Evolutionary conservation across 1,140 invertebrate species (phyloP), one percentile per base, ranked within the genome.

Genomic region (Halesus radiatus): DNA sequence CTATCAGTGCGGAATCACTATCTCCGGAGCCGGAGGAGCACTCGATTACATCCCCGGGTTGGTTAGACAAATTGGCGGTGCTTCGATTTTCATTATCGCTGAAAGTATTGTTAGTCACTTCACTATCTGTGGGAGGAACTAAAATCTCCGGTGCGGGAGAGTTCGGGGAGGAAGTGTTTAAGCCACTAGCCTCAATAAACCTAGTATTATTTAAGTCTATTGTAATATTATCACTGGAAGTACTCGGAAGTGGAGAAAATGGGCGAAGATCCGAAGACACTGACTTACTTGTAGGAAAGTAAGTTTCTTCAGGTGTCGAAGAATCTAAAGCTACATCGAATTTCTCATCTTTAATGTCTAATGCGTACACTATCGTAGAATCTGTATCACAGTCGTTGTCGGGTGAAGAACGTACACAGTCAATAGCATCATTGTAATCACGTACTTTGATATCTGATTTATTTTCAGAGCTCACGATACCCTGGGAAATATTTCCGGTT

Each of bases 211-310:
- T 74, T 29, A 74, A 5, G 23, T 74, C 52, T 26, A 74, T 74
- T 15, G 22, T 74, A 29, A 74, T 54, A 26, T 74, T 74, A 74
- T 74, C 70, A n/a, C 52, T 74, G 20, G 70, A 74, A 23, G 70
- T 74, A 54, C 70, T 74, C n/a, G 70, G 70, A 74, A 74, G 70
- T 54, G 70, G 70, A n/a, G 70, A 74, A 56, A 74, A 74, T 20
- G 50, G 16, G 13, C 70, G 18, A 18, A 56, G 22, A 56, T 74
- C 70, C 5, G 52, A 20, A 13, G 52, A 53, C 18, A 50, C n/a
- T 53, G 50, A 3, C 13, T 15, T 3, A 50, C 20, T 50, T 50
- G n/a, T 20, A 52, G n/a, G 4, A 52, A 70, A 18, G 4, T 70
- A 7, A 29, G 7, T 66, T 66, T 29, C 26, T n/a, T 23, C 20